phyloP scores from a whole-genome alignment of 2,888 invertebrate species.

The Ichneumon xanthorius region DNA sequence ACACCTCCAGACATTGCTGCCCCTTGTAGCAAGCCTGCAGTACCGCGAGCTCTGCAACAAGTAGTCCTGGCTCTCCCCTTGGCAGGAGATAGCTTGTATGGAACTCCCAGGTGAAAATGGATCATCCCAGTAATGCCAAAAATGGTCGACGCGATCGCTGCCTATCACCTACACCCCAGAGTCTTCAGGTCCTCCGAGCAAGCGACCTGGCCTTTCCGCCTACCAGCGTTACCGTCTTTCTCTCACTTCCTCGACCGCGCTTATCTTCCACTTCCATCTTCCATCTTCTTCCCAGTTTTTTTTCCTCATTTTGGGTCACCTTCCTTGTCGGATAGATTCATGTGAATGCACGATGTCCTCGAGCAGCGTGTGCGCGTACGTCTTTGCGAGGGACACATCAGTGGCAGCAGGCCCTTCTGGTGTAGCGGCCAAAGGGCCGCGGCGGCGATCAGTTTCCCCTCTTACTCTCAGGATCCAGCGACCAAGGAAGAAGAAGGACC shows the following conservation, averaged over 20 bases:
- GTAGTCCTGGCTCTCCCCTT: not conserved
- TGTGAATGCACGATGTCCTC: constrained; percentile 29
- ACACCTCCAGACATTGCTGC: not conserved
- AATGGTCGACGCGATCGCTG: not conserved
- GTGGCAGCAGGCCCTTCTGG: constrained; percentile 45
- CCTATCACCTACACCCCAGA: not conserved
- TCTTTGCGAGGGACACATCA: constrained; percentile 44
- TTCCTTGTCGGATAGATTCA: not conserved
- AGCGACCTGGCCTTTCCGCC: not conserved
- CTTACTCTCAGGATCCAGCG: constrained; percentile 57
- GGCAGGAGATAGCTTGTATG: not conserved
- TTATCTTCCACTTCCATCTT: constrained; percentile 52
- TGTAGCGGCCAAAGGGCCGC: constrained; percentile 53
- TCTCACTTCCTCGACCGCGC: constrained; percentile 37
- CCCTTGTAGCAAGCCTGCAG: not conserved
- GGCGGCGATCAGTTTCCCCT: constrained; percentile 29
- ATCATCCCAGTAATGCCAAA: constrained; percentile 10
- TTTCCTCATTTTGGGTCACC: constrained; percentile 12
- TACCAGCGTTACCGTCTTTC: not conserved
- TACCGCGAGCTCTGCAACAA: not conserved
- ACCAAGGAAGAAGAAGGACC: constrained; percentile 47
- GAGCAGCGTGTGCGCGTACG: constrained; percentile 27
- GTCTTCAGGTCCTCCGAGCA: not conserved
- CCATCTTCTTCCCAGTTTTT: constrained; percentile 33
- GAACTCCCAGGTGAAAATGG: constrained; percentile 13